Base-by-base conservation (phyloP, 2,113 vertebrate species). In the Anthoscopus minutus region DNA sequence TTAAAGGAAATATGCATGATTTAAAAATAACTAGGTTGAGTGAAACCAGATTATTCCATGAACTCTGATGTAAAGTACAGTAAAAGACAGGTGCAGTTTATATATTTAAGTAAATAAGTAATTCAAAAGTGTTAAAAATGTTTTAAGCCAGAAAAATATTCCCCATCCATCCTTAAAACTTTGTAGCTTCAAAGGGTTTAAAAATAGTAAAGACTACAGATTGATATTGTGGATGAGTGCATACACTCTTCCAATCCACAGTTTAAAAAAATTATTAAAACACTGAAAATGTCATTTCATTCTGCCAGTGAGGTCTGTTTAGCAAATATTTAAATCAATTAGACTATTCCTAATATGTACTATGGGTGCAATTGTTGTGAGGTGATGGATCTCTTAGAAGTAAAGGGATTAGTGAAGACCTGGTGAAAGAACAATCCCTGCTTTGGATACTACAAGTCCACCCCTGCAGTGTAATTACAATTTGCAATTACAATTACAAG, bases 71-170 rank as follows among this genome's bases (percentile, higher is more conserved):
- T 88, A 56, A 53, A 61, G 18, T 56, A 65, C 11, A 57, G 9
- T 44, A 38, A 60, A 69, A 9, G 15, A 33, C 22, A 47, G 4
- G 6, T 6, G 2, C 2, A 0, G 2, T 58, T 4, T 38, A 35
- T 50, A 7, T 61, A 76, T 80, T 64, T 60, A 89, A 69, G 24
- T 44, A 78, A 71, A 27, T 3, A 57, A 47, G 31, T 62, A 58
- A 88, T 45, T 62, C n/a, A 30, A 20, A 56, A 51, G 10, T 24
- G 6, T 48, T 70, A 15, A 62, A 23, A 84, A 72, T 61, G 4
- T 40, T 65, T 81, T 9, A 92, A 65, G 18, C 69, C 13, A 33
- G 14, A 82, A 77, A 3, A 64, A 70, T 62, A 57, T 81, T 90
- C 4, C 5, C n/a, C 6, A 61, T 23, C 18, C 4, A 27, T 33